Evolutionary conservation across 2,888 invertebrate species (phyloP).

Genomic region (Eudemis profundana): DNA sequence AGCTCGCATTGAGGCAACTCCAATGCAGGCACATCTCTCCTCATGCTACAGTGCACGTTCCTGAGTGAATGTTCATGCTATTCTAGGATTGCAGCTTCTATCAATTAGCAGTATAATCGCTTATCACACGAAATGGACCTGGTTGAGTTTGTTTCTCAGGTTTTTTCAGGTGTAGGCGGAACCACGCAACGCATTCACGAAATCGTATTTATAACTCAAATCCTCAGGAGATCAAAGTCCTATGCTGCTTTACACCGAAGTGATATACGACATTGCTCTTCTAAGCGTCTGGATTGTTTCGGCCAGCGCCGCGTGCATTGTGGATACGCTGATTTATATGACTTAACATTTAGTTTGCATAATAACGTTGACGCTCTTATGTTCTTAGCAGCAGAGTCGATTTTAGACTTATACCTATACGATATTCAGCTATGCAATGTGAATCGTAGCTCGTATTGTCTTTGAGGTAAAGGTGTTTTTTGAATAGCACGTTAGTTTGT

Average conservation of each 20-base stretch:
- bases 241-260: neutral
- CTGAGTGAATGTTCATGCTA: no score
- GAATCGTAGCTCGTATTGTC: conserved; percentile 7
- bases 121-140: no score
- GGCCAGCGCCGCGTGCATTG: conserved; percentile 14
- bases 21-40: no score
- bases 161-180: conserved; percentile 23
- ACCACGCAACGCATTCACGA: conserved; percentile 11
- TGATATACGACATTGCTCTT: conserved; percentile 5
- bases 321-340: conserved; percentile 27
- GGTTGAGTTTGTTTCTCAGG: no score
- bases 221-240: neutral
- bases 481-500: conserved; percentile 1
- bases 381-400: neutral
- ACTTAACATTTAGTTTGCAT: conserved; percentile 14
- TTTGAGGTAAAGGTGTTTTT: neutral
- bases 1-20: no score
- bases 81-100: no score
- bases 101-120: no score
- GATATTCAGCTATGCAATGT: neutral
- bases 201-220: conserved; percentile 14
- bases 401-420: neutral
- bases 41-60: no score
- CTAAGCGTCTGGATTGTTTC: neutral
- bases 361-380: neutral